These are phyloP conservation scores for Acanthiza pusilla DNA, from an alignment of 2,797 vertebrate species.

Conservation along the genomic window DNA sequence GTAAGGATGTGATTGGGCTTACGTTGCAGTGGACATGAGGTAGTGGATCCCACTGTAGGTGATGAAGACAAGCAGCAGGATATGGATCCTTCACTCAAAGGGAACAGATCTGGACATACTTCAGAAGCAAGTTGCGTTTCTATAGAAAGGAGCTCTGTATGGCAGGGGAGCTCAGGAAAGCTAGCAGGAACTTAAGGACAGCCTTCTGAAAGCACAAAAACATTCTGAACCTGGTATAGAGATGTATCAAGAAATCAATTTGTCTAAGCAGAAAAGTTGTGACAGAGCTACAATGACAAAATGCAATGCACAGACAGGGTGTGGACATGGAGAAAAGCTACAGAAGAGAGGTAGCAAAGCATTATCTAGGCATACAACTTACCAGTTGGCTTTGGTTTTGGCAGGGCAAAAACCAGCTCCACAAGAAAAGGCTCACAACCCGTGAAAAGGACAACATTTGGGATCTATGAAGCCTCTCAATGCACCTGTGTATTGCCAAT, in stretches of 20 bases:
- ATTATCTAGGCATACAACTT: background rate
- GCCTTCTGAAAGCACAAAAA: background rate
- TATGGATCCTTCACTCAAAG: accelerated
- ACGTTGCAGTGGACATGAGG: too few species aligned
- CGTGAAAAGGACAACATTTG: background rate
- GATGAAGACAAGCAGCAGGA: background rate
- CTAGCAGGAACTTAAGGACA: background rate
- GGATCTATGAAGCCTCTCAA: background rate
- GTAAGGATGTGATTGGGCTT: too few species aligned
- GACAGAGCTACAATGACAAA: background rate
- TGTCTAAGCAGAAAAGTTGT: background rate
- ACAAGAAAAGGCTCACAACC: background rate
- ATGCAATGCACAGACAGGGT: background rate
- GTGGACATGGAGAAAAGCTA: background rate
- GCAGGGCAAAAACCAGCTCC: background rate
- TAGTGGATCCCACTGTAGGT: accelerated
- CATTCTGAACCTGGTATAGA: background rate
- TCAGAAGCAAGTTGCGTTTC: background rate
- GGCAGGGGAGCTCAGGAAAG: background rate
- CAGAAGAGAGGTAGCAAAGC: background rate
- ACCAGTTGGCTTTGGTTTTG: background rate
- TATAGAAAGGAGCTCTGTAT: background rate
- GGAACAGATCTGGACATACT: background rate
- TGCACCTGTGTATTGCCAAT: too few species aligned
- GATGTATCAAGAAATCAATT: background rate